A percentile compares a stretch with the other conserved stretches of the same genome.
These are phyloP conservation scores for Trichonephila inaurata DNA, from an alignment of 1,140 invertebrate species.

Conservation along the genomic window DNA sequence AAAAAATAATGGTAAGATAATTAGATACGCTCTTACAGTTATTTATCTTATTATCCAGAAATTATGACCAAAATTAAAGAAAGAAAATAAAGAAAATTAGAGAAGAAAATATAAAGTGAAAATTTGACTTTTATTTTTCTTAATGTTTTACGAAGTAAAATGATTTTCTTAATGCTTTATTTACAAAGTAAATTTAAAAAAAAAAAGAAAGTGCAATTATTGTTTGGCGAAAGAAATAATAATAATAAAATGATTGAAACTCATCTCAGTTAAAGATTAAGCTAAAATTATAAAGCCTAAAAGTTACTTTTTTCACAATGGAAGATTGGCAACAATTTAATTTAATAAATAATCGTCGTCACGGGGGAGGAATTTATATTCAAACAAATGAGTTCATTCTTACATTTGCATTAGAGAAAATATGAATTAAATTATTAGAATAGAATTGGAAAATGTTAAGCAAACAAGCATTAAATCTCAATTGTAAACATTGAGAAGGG, in stretches of 20 bases:
- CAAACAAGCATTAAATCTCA: slow-evolving; percentile 11
- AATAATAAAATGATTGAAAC: neutral
- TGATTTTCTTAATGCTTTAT: no score
- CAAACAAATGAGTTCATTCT: neutral
- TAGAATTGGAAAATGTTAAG: neutral
- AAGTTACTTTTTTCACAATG: neutral
- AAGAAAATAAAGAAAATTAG: no score
- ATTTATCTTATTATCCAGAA: no score
- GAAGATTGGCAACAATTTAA: neutral
- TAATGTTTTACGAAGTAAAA: no score
- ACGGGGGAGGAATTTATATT: neutral
- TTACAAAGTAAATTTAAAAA: no score
- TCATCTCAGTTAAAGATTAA: neutral
- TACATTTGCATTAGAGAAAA: neutral
- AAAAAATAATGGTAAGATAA: no score
- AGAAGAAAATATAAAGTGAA: no score
- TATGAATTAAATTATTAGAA: neutral
- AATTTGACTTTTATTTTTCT: no score
- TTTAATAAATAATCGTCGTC: neutral
- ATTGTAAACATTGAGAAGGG: neutral
- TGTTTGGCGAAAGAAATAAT: no score
- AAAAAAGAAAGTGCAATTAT: no score
- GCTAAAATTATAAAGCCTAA: neutral
- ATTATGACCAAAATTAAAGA: no score
- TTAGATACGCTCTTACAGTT: no score